Conservation (phyloP, 2,113 vertebrate genomes). For the Turnix velox region DNA sequence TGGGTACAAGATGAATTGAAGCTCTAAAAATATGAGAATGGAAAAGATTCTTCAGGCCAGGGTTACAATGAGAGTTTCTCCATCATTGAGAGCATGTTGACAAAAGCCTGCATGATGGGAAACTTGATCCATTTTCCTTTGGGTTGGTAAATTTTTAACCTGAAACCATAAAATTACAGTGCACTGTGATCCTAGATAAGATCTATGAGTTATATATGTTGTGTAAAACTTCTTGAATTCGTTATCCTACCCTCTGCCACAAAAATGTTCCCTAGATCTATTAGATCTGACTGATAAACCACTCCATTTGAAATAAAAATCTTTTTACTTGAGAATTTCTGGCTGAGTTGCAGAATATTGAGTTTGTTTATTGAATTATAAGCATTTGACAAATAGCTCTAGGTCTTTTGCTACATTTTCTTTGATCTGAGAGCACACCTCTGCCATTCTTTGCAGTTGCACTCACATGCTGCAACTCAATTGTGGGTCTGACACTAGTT, state of each 20-base stretch:
- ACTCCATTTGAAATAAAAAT: neutral
- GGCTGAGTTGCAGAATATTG: slow-evolving; percentile 57
- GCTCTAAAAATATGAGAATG: slow-evolving; percentile 7
- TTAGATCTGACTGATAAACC: slow-evolving; percentile 44
- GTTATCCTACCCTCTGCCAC: slow-evolving; percentile 10
- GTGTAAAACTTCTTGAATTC: slow-evolving; percentile 50
- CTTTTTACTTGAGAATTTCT: slow-evolving; percentile 51
- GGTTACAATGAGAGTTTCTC: neutral
- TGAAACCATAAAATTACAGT: slow-evolving; percentile 38
- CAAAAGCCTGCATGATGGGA: slow-evolving; percentile 30
- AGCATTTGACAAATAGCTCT: slow-evolving; percentile 66
- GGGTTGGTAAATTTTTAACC: slow-evolving; percentile 61
- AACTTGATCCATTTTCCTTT: slow-evolving; percentile 59
- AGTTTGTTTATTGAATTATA: slow-evolving; percentile 59
- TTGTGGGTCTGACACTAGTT: neutral
- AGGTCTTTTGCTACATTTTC: slow-evolving; percentile 54
- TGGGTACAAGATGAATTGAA: neutral
- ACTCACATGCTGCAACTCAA: neutral
- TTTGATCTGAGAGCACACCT: neutral
- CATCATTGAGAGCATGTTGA: neutral
- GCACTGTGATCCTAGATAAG: slow-evolving; percentile 48
- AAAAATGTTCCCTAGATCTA: neutral
- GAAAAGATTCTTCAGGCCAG: neutral
- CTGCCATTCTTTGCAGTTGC: neutral
- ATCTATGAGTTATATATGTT: slow-evolving; percentile 52